Evolutionary conservation across 2,888 invertebrate species (phyloP).

Genomic region (Drosophila flavopinicola): DNA sequence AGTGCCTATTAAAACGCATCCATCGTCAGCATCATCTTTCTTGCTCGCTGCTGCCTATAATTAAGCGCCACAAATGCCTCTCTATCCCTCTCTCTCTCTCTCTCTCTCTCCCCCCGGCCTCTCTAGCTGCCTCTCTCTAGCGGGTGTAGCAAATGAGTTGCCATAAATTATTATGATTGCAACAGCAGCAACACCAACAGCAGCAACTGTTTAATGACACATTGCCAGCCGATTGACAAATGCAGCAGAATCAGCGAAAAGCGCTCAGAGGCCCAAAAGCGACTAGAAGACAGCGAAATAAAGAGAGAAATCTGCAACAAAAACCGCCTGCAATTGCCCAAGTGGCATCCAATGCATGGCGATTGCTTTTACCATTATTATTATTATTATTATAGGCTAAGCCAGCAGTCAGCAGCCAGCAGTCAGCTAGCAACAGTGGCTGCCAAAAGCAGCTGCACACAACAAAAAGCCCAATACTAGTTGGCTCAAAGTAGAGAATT

Average conservation of each 20-base stretch:
- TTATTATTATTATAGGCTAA: conserved; percentile 27
- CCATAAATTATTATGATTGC: conserved; percentile 83
- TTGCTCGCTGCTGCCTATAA: conserved; percentile 44
- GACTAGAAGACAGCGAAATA: not conserved
- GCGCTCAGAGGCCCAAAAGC: conserved; percentile 24
- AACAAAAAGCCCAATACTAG: not conserved
- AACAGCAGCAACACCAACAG: conserved; percentile 33
- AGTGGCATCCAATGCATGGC: conserved; percentile 10
- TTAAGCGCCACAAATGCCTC: conserved; percentile 49
- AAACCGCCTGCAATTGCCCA: conserved; percentile 29
- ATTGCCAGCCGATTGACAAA: conserved; percentile 75
- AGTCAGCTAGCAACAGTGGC: conserved; percentile 3
- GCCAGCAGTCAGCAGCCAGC: conserved; percentile 2
- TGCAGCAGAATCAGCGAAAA: conserved; percentile 55
- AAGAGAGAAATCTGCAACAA: conserved; percentile 5
- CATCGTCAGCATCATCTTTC: conserved; percentile 28
- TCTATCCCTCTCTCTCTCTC: conserved; percentile 3
- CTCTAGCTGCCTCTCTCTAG: conserved; percentile 5
- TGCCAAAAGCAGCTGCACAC: conserved; percentile 14
- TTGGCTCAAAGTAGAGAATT: not conserved
- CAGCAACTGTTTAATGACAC: conserved; percentile 82
- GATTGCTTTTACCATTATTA: conserved; percentile 25
- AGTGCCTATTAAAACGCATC: conserved; percentile 67
- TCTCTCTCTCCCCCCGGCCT: not conserved
- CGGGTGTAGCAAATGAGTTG: conserved; percentile 75